These are phyloP conservation scores for Troides helena DNA, from an alignment of 2,888 invertebrate genomes.

Conservation along the genomic window DNA sequence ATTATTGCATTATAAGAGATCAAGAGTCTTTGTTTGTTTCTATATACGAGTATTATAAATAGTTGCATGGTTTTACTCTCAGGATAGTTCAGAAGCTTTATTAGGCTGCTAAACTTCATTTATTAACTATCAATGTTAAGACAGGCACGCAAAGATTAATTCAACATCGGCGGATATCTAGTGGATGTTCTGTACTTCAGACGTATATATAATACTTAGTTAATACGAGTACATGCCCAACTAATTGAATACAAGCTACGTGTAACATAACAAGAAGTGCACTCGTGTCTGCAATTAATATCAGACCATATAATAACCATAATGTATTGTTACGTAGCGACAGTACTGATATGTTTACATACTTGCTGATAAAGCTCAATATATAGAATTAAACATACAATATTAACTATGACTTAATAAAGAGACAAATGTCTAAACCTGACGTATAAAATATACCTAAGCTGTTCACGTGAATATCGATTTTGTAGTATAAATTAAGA, in stretches of 20 bases:
- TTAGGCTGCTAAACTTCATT: not conserved
- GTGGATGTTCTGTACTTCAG: not conserved
- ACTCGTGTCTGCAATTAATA: slow-evolving; percentile 11
- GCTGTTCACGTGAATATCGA: no score
- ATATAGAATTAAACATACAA: not conserved
- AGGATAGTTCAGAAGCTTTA: not conserved
- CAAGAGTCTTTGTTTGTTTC: no score
- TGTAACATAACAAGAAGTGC: slow-evolving; percentile 18
- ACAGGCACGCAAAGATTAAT: not conserved
- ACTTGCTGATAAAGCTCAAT: not conserved
- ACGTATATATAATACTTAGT: not conserved
- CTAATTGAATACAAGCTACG: slow-evolving; percentile 24
- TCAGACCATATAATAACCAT: not conserved
- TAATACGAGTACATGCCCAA: slow-evolving; percentile 17
- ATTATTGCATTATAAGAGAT: no score
- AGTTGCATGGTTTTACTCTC: no score
- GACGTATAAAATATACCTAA: no score
- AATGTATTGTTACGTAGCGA: not conserved
- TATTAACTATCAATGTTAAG: not conserved
- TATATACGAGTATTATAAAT: no score
- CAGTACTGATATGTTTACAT: not conserved
- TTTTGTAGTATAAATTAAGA: no score
- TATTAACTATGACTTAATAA: no score
- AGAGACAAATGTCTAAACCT: no score
- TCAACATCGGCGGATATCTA: not conserved